phyloP scores from a whole-genome alignment of 2,888 invertebrate genomes.

The Leptinotarsa peninsularis region DNA sequence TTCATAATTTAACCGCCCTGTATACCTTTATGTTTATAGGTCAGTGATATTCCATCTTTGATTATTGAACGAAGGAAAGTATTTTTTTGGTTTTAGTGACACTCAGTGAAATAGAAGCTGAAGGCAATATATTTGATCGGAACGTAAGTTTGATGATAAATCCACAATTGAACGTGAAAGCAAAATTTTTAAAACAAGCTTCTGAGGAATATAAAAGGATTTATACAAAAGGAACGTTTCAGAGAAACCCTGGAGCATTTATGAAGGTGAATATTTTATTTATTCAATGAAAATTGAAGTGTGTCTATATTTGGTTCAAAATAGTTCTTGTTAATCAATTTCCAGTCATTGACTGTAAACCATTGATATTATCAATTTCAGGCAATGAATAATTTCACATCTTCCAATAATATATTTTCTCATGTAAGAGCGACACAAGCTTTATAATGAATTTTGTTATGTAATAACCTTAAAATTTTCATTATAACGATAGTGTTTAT shows the following conservation, averaged over 20 bases:
- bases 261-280: slow-evolving; percentile 18
- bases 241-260: slow-evolving; percentile 16
- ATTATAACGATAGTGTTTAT: too few species aligned
- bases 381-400: too few species aligned
- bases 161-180: slow-evolving; percentile 4
- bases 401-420: too few species aligned
- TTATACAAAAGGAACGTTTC: slow-evolving; percentile 21
- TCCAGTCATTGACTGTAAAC: too few species aligned
- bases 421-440: too few species aligned
- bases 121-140: slow-evolving; percentile 16
- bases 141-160: slow-evolving; percentile 11
- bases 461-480: too few species aligned
- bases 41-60: too few species aligned
- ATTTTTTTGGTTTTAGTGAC: neutral
- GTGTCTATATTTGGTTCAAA: neutral
- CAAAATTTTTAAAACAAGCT: neutral
- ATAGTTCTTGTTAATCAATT: too few species aligned
- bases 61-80: neutral
- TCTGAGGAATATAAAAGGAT: slow-evolving; percentile 16
- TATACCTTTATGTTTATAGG: too few species aligned
- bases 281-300: neutral
- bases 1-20: too few species aligned
- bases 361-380: too few species aligned
- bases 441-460: too few species aligned
- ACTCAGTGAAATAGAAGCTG: neutral